phyloP scores from a whole-genome alignment of 1,140 invertebrate genomes.

The Helicoverpa zea region DNA sequence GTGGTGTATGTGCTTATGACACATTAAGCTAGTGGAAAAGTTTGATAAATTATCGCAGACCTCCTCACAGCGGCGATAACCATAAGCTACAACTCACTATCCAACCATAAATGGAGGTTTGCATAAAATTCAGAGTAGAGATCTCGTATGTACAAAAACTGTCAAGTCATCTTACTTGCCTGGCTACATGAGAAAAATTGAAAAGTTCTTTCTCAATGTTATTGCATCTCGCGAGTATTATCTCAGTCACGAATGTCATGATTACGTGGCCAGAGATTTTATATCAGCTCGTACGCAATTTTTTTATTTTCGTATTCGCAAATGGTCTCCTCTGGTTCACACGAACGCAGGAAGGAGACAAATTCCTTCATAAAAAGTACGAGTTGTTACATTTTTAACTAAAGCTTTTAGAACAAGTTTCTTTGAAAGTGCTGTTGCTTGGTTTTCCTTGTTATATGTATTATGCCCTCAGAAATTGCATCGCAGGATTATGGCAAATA shows the following conservation, averaged over 20 bases:
- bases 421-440: conserved; percentile 3
- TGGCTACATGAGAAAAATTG: conserved; percentile 3
- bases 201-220: neutral
- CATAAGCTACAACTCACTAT: neutral
- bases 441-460: conserved; percentile 8
- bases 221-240: conserved; percentile 17
- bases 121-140: too few species aligned
- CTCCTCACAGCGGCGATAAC: neutral
- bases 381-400: conserved; percentile 5
- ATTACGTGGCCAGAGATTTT: conserved; percentile 30
- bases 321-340: conserved; percentile 20
- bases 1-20: too few species aligned
- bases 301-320: conserved; percentile 21
- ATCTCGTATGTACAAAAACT: too few species aligned
- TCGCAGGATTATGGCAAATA: neutral
- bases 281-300: conserved; percentile 16
- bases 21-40: too few species aligned
- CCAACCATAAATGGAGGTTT: too few species aligned
- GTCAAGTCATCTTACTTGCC: neutral
- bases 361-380: conserved; percentile 31
- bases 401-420: neutral
- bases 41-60: too few species aligned
- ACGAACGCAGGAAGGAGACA: conserved; percentile 25
- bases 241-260: conserved; percentile 37
- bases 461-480: neutral